Evolutionary conservation across 2,113 vertebrate genomes (phyloP).

Genomic region (Gambusia affinis): DNA sequence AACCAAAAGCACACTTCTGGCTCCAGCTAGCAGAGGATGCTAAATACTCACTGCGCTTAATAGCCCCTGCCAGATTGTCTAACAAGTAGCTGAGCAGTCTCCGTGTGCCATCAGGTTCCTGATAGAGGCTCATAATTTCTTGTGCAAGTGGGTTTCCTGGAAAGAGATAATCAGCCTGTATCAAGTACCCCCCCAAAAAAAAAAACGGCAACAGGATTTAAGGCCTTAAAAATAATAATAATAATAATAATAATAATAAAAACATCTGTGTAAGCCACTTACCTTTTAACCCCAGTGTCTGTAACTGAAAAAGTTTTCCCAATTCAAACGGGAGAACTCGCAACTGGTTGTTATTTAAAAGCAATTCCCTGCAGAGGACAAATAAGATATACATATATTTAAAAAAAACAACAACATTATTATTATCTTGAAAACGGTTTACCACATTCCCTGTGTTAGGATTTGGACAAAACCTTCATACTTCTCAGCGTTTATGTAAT

Average conservation of each 20-base stretch:
- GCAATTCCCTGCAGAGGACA: slow-evolving; percentile 92
- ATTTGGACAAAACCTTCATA: not conserved
- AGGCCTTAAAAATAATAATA: no score
- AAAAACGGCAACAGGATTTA: slow-evolving; percentile 21
- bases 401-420: slow-evolving; percentile 1
- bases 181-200: not conserved
- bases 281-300: slow-evolving; percentile 99
- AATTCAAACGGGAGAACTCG: slow-evolving; percentile 99
- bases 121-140: slow-evolving; percentile 97
- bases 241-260: not conserved
- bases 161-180: slow-evolving; percentile 11
- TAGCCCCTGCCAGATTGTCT: slow-evolving; percentile 98
- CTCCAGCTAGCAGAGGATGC: slow-evolving; percentile 8
- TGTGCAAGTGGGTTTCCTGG: slow-evolving; percentile 98
- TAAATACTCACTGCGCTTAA: slow-evolving; percentile 93
- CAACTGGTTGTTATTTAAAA: slow-evolving; percentile 99
- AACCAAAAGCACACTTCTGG: not conserved
- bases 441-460: not conserved
- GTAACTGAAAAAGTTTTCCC: slow-evolving; percentile 99
- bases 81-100: slow-evolving; percentile 98
- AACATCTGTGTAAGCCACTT: slow-evolving; percentile 53
- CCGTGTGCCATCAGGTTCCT: slow-evolving; percentile 96
- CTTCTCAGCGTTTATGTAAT: not conserved
- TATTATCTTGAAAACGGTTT: not conserved
- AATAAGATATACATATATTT: slow-evolving; percentile 8